Evolutionary conservation across 2,113 vertebrate species (phyloP), one percentile per base, ranked within the genome.

Genomic region (Elaphurus davidianus): DNA sequence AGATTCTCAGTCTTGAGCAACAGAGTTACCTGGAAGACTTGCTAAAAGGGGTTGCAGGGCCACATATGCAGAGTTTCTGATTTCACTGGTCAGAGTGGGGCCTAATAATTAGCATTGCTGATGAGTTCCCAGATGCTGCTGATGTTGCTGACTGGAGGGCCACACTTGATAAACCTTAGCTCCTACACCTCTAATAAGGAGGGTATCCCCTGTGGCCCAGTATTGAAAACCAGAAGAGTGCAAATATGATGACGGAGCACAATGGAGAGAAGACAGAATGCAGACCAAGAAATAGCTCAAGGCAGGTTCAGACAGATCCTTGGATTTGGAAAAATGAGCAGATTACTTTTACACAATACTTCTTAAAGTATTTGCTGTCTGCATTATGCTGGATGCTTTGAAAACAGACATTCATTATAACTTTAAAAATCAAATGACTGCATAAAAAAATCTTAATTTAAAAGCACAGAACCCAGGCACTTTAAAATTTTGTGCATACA

Each of bases 371-470:
- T 36, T 97, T 95, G 23, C 87, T 98, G 10, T 90, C 62, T 98
- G 25, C 43, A 88, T 94, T 95, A 90, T 97, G 76, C 0, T 40
- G 85, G 76, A 45, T 98, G 98, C 95, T 96, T 98, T 92, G 83
- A 94, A 94, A 97, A 96, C 87, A 98, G 78, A 45, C 52, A 96
- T 87, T 96, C 47, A 92, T 98, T 97, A 87, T 94, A 94, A 90
- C 95, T 95, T 83, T 91, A 90, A 88, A 98, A 99, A 98, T 96
- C 97, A 98, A 98, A 98, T 98, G 98, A 98, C 92, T 87, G 67
- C 81, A 95, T 95, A 94, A 92, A 90, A 95, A 98, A 94, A 33
- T 71, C 87, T 92, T 98, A 98, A 98, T 98, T 96, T 98, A 76
- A 97, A 98, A 98, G 82, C 47, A 95, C 78, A 67, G 76, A 98